Conservation (phyloP, 2,113 vertebrate genomes). For the Puntigrus tetrazona region DNA sequence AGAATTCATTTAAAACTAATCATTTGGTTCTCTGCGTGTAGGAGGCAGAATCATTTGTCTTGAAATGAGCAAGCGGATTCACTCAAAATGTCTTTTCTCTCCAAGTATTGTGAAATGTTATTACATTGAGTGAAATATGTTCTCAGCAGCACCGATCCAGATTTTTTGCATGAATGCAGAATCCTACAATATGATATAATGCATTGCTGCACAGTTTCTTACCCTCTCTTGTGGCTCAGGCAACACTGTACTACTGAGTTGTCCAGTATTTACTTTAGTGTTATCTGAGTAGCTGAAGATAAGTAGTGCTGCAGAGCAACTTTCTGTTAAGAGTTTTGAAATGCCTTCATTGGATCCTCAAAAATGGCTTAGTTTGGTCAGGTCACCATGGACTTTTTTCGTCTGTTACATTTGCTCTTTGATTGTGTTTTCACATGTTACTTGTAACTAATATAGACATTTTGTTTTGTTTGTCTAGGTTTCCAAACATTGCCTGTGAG, state of each 20-base stretch:
- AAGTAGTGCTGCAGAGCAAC: neutral
- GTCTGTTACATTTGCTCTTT: neutral
- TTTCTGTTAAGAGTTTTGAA: conserved; percentile 5
- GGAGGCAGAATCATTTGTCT: conserved; percentile 23
- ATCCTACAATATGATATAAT: neutral
- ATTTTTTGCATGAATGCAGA: neutral
- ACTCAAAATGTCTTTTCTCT: conserved; percentile 1
- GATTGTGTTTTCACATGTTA: neutral
- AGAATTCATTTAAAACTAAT: conserved; percentile 30
- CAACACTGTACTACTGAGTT: neutral
- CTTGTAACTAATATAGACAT: neutral
- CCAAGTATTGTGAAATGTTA: conserved; percentile 19
- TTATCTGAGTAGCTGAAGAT: neutral
- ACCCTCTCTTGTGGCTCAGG: neutral
- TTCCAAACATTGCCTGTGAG: conserved; percentile 93
- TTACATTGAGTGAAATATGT: neutral
- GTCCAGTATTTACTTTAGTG: neutral
- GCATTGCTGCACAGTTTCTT: neutral
- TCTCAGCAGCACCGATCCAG: neutral
- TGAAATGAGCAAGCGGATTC: conserved; percentile 25
- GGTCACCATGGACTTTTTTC: neutral
- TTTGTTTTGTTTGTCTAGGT: conserved; percentile 68
- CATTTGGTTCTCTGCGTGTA: conserved; percentile 9
- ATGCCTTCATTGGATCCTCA: neutral
- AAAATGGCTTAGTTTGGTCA: neutral